A percentile compares a stretch with the other conserved stretches of the same genome.
Conservation (phyloP, 2,113 vertebrate species). For the Forbesichthys papilliferus region DNA sequence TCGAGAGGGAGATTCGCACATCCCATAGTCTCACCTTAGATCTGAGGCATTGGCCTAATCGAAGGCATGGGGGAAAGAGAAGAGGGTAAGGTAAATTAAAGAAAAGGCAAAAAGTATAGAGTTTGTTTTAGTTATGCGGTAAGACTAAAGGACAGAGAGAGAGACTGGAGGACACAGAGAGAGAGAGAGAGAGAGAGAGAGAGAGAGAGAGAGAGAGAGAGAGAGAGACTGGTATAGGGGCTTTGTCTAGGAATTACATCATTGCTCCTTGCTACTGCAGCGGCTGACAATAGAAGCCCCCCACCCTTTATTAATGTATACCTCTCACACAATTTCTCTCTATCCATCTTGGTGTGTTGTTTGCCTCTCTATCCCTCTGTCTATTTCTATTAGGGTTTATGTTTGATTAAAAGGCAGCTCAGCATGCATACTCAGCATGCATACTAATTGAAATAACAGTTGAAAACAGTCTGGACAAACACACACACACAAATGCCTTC, state of each 20-base stretch:
- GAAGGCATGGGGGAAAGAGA: not conserved
- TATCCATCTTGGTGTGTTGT: constrained; percentile 2
- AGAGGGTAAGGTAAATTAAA: too few relatives aligned
- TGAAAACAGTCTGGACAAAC: too few relatives aligned
- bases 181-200: constrained; percentile 19
- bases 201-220: constrained; percentile 8
- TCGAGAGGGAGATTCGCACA: not conserved
- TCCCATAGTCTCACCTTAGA: not conserved
- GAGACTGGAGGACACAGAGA: constrained; percentile 8
- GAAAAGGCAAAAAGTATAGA: not conserved
- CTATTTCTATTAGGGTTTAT: not conserved
- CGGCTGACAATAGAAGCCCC: constrained; percentile 44
- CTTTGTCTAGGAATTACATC: too few relatives aligned
- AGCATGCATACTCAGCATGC: too few relatives aligned
- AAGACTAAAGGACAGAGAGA: constrained; percentile 9
- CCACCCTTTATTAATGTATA: not conserved
- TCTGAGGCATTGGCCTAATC: not conserved
- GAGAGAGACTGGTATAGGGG: not conserved
- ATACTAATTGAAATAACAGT: too few relatives aligned
- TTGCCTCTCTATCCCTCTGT: not conserved
- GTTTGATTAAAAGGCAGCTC: too few relatives aligned
- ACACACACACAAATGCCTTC: not conserved
- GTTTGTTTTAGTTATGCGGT: too few relatives aligned
- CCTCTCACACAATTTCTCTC: not conserved
- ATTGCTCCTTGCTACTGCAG: constrained; percentile 54